Conservation (phyloP, 2,888 invertebrate species). For the Machimus rusticus region DNA sequence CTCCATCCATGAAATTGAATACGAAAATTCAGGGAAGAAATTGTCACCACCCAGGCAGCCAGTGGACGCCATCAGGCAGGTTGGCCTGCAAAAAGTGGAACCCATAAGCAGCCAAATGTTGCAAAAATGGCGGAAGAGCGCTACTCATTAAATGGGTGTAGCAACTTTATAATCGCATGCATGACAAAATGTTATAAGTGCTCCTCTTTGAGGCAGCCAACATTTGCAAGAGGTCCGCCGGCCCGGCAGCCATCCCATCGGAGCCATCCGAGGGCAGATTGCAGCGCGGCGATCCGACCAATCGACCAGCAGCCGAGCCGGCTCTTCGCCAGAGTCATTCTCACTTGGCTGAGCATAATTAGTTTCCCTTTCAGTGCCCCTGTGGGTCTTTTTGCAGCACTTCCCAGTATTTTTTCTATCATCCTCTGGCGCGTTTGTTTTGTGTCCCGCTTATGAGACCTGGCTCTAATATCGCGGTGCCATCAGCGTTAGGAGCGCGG, state of each 20-base stretch:
- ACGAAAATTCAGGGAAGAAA: background rate
- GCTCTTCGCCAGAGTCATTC: constrained; percentile 28
- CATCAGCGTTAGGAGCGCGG: background rate
- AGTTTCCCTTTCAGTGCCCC: constrained; percentile 30
- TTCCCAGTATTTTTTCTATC: constrained; percentile 11
- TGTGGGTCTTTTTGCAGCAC: background rate
- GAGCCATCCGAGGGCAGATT: background rate
- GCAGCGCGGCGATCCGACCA: background rate
- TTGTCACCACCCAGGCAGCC: background rate
- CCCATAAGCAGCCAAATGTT: constrained; percentile 27
- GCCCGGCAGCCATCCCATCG: constrained; percentile 14
- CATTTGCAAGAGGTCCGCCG: background rate
- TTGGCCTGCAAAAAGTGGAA: background rate
- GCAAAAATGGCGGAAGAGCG: constrained; percentile 27
- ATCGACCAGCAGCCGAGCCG: background rate
- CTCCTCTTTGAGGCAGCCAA: constrained; percentile 1
- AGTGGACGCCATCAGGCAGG: background rate
- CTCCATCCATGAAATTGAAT: background rate
- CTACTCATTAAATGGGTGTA: constrained; percentile 37
- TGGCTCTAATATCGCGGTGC: background rate
- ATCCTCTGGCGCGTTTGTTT: constrained; percentile 8
- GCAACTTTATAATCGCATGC: constrained; percentile 26
- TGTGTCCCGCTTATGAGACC: background rate
- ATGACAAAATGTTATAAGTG: constrained; percentile 25
- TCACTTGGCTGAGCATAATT: constrained; percentile 40